Conservation (phyloP, 2,797 vertebrate genomes). For the Mormyrus hasselquistii region DNA sequence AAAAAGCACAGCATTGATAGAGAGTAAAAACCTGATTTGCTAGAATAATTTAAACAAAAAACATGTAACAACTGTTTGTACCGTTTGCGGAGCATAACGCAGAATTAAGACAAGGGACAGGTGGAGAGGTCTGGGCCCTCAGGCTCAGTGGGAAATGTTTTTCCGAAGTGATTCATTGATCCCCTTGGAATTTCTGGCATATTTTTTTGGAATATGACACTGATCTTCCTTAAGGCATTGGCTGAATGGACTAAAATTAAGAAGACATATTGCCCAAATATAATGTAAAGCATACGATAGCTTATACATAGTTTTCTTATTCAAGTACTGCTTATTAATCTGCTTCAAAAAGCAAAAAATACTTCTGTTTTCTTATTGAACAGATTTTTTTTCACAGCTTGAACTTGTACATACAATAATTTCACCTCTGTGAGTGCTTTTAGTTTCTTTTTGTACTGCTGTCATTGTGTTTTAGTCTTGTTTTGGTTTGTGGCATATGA, state of each 20-base stretch:
- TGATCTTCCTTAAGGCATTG: constrained; percentile 4
- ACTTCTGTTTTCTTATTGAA: neutral
- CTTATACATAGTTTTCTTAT: neutral
- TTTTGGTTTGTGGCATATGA: neutral
- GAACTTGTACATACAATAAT: neutral
- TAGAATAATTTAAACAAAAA: neutral
- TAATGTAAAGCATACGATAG: neutral
- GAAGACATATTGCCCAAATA: constrained; percentile 17
- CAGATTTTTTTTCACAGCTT: neutral
- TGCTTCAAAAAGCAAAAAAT: neutral
- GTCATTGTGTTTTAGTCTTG: neutral
- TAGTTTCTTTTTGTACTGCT: neutral
- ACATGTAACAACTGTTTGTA: neutral
- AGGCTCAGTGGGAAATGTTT: neutral
- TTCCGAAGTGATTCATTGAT: constrained; percentile 6
- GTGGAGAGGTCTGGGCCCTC: neutral
- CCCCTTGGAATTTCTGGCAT: constrained; percentile 23
- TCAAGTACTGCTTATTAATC: neutral
- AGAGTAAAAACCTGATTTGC: neutral
- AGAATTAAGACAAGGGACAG: neutral
- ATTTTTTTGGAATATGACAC: constrained; percentile 16
- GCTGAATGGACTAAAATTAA: constrained; percentile 5
- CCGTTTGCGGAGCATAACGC: neutral
- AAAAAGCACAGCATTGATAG: neutral
- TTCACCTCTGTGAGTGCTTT: neutral